phyloP scores from a whole-genome alignment of 2,113 vertebrate genomes.

The Petrocephalus microphthalmus region DNA sequence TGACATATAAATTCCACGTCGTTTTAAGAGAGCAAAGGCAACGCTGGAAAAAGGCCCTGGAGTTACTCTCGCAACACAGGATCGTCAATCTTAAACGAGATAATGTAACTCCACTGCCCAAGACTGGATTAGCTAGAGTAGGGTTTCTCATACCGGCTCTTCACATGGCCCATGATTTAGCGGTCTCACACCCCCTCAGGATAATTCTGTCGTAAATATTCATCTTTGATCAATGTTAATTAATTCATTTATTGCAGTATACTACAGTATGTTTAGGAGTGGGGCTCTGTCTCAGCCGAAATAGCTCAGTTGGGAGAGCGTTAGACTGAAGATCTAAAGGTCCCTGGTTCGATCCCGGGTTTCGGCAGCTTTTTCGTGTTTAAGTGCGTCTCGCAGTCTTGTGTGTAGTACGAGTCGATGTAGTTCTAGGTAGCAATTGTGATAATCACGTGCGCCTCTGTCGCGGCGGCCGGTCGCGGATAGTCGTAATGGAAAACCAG shows the following conservation, averaged over 20 bases:
- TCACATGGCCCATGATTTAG: background rate
- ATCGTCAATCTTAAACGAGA: background rate
- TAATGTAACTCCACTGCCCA: background rate
- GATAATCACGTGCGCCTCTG: no score
- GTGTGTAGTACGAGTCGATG: background rate
- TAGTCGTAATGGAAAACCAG: no score
- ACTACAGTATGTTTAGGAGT: background rate
- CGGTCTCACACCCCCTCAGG: background rate
- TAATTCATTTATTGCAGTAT: background rate
- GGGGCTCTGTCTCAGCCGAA: slow-evolving; percentile 45
- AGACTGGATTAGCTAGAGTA: background rate
- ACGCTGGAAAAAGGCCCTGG: background rate
- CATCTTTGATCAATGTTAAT: no score
- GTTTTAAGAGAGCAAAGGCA: background rate
- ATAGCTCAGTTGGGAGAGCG: slow-evolving; percentile 58
- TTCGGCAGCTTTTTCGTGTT: slow-evolving; percentile 32
- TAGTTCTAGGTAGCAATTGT: no score
- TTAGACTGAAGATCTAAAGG: slow-evolving; percentile 47
- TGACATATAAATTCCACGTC: background rate
- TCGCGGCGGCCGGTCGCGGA: no score
- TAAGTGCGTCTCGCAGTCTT: no score
- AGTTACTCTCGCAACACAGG: background rate
- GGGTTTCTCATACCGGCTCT: background rate
- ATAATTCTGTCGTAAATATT: background rate
- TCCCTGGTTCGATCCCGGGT: slow-evolving; percentile 47